These are phyloP conservation scores for Lasius platythorax DNA, from an alignment of 2,888 invertebrate species.

Conservation along the genomic window DNA sequence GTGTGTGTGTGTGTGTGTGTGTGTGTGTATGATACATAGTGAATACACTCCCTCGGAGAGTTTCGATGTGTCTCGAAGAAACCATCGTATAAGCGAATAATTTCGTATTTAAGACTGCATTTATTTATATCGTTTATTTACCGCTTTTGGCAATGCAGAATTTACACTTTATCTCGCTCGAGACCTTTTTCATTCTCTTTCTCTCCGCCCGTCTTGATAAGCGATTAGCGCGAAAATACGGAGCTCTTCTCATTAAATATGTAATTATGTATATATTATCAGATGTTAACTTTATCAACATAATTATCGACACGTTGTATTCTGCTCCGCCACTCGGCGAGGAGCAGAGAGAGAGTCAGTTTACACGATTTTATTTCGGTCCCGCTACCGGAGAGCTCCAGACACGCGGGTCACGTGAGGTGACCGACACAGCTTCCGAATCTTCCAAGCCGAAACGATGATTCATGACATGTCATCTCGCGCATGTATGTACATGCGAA, in stretches of 20 bases:
- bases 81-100: conserved; percentile 78
- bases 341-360: neutral
- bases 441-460: conserved; percentile 6
- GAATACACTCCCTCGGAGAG: conserved; percentile 62
- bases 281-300: conserved; percentile 16
- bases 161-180: conserved; percentile 53
- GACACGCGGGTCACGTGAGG: neutral
- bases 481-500: neutral
- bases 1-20: conserved; percentile 20
- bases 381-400: neutral
- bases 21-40: conserved; percentile 44
- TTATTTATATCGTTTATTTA: conserved; percentile 58
- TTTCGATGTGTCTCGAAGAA: conserved; percentile 84
- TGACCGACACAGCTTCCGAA: neutral
- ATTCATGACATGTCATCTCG: neutral
- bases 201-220: conserved; percentile 45
- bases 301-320: conserved; percentile 34
- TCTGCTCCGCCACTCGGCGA: neutral
- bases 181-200: conserved; percentile 29
- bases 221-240: conserved; percentile 63
- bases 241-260: conserved; percentile 27
- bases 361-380: neutral
- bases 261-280: conserved; percentile 23
- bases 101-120: conserved; percentile 57
- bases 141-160: conserved; percentile 66